phyloP scores from a whole-genome alignment of 2,113 vertebrate species.

The Paedocypris sp. region DNA sequence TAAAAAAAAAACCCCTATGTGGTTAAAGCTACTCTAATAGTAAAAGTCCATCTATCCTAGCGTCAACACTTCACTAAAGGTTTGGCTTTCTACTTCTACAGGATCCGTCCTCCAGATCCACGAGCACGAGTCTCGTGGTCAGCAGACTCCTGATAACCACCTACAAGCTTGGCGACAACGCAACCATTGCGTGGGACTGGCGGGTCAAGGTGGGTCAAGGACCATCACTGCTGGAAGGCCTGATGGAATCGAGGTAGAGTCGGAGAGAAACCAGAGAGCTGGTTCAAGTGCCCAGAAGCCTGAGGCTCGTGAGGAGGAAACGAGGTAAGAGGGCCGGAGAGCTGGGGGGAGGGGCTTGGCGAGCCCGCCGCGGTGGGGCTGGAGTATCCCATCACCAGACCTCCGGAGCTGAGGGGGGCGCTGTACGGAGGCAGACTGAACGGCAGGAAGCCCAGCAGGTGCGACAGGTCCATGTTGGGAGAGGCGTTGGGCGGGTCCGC shows the following conservation, averaged over 20 bases:
- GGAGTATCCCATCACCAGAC: constrained; percentile 84
- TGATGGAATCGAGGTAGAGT: constrained; percentile 96
- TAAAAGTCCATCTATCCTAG: constrained; percentile 24
- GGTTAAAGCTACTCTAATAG: constrained; percentile 31
- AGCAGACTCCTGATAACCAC: not conserved
- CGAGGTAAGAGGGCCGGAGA: constrained; percentile 46
- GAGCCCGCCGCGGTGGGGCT: constrained; percentile 44
- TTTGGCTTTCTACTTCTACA: constrained; percentile 15
- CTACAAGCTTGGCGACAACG: not conserved
- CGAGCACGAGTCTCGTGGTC: constrained; percentile 3
- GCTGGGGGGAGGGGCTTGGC: constrained; percentile 43
- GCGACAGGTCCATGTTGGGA: constrained; percentile 91
- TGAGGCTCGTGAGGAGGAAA: constrained; percentile 73
- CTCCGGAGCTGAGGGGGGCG: constrained; percentile 73
- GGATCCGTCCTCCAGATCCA: not conserved
- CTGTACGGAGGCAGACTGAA: constrained; percentile 84
- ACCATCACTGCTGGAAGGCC: constrained; percentile 76
- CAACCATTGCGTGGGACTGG: not conserved
- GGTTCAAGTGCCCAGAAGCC: constrained; percentile 81
- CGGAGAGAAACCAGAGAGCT: constrained; percentile 81
- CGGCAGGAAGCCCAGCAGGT: constrained; percentile 86
- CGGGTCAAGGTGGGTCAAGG: not conserved
- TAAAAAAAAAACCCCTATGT: not conserved
- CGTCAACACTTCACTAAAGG: constrained; percentile 5
- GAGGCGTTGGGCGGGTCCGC: constrained; percentile 75